A percentile compares a stretch with the other conserved stretches of the same genome.
These are phyloP conservation scores for Myoxocephalus aenaeus DNA, from an alignment of 2,797 vertebrate genomes.

Conservation along the genomic window DNA sequence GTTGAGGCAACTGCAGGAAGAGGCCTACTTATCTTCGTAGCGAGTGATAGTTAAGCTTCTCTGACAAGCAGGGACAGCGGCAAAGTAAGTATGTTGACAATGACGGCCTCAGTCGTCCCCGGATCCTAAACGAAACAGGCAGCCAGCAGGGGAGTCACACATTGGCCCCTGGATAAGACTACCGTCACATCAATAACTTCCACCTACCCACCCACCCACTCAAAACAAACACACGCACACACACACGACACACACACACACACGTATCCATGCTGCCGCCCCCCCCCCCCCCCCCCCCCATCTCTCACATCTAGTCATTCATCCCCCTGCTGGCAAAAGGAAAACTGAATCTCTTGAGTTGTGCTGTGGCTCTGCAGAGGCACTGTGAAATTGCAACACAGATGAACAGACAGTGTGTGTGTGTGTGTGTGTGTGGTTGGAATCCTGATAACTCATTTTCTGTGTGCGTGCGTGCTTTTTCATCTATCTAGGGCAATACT, in stretches of 20 bases:
- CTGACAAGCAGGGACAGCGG: conserved; percentile 66
- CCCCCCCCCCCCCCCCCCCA: no score
- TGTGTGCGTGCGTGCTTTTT: conserved; percentile 29
- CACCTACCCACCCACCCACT: background rate
- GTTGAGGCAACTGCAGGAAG: conserved; percentile 60
- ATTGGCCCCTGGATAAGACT: conserved; percentile 3
- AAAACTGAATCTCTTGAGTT: conserved; percentile 25
- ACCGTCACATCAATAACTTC: conserved; percentile 11
- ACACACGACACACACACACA: background rate
- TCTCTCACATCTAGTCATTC: conserved; percentile 19
- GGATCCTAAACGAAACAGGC: conserved; percentile 61
- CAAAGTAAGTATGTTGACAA: conserved; percentile 70
- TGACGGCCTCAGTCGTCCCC: conserved; percentile 64
- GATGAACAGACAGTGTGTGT: conserved; percentile 43
- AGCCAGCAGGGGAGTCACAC: conserved; percentile 20
- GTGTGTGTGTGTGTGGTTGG: conserved; percentile 1
- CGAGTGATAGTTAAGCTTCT: conserved; percentile 65
- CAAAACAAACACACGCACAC: background rate
- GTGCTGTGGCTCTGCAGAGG: conserved; percentile 49
- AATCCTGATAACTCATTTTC: conserved; percentile 17
- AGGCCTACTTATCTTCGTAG: conserved; percentile 67
- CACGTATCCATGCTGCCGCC: background rate
- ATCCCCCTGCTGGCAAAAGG: conserved; percentile 19
- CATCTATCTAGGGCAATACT: conserved; percentile 69
- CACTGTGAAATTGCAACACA: conserved; percentile 42